phyloP scores from a whole-genome alignment of 1,140 invertebrate genomes.

The Homarus americanus region DNA sequence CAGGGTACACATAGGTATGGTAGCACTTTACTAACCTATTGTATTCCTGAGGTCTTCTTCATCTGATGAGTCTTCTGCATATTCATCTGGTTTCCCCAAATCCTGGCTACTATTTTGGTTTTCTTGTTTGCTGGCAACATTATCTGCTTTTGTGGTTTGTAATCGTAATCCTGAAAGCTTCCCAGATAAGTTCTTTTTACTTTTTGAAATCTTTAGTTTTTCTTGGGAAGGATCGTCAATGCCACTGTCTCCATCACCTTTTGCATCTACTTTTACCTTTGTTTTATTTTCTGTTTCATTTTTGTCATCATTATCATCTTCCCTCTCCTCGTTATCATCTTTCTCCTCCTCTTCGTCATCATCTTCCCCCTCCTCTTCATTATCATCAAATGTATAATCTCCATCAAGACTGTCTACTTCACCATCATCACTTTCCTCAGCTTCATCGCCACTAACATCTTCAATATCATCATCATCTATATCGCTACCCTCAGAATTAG shows the following conservation, averaged over 20 bases:
- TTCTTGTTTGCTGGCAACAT: slow-evolving; percentile 26
- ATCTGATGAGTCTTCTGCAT: slow-evolving; percentile 90
- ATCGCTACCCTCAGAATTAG: slow-evolving; percentile 39
- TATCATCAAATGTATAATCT: slow-evolving; percentile 40
- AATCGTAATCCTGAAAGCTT: background rate
- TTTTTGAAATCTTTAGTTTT: slow-evolving; percentile 5
- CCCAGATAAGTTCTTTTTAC: slow-evolving; percentile 16
- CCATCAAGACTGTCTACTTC: slow-evolving; percentile 52
- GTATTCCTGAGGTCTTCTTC: slow-evolving; percentile 84
- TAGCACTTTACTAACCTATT: slow-evolving; percentile 29
- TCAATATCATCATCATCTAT: slow-evolving; percentile 38
- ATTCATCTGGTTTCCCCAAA: slow-evolving; percentile 81
- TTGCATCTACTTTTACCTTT: slow-evolving; percentile 20
- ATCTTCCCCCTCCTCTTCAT: slow-evolving; percentile 72
- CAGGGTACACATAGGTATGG: no score
- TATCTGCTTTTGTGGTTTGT: slow-evolving; percentile 31
- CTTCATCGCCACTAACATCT: slow-evolving; percentile 36
- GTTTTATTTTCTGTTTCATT: slow-evolving; percentile 12
- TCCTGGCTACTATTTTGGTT: background rate
- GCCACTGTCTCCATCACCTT: slow-evolving; percentile 44
- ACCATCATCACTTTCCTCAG: slow-evolving; percentile 73
- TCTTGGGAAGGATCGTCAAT: slow-evolving; percentile 27
- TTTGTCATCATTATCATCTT: slow-evolving; percentile 68
- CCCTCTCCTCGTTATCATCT: slow-evolving; percentile 76
- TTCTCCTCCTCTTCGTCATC: slow-evolving; percentile 72